Percentiles rank a stretch among this genome's conserved stretches.
phyloP scores from a whole-genome alignment of 2,113 vertebrate genomes.

The Cryptomyrus ogoouensis region DNA sequence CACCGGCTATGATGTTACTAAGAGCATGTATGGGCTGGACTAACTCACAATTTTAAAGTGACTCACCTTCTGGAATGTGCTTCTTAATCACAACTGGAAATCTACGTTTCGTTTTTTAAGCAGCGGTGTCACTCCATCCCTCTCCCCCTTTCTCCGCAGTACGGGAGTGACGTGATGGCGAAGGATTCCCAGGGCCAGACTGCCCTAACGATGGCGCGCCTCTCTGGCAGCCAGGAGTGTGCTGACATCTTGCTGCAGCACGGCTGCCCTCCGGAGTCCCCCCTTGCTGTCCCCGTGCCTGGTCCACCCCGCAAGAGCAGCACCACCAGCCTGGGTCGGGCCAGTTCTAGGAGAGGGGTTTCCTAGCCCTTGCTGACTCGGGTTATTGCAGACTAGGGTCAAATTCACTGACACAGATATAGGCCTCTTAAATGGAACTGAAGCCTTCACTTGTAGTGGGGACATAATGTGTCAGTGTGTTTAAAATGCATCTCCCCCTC shows the following conservation, averaged over 20 bases:
- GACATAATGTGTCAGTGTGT: neutral
- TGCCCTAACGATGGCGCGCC: slow-evolving; percentile 70
- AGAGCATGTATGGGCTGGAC: neutral
- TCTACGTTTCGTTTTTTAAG: neutral
- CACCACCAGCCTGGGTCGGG: slow-evolving; percentile 76
- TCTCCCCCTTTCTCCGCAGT: neutral
- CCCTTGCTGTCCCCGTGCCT: slow-evolving; percentile 66
- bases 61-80: neutral
- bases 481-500: slow-evolving; percentile 1
- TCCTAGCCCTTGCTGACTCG: slow-evolving; percentile 41
- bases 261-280: slow-evolving; percentile 73
- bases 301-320: slow-evolving; percentile 77
- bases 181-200: slow-evolving; percentile 76
- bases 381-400: neutral
- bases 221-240: slow-evolving; percentile 77
- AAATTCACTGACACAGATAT: neutral
- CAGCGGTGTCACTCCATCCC: neutral
- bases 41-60: neutral
- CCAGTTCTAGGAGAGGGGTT: slow-evolving; percentile 65
- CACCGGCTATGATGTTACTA: neutral
- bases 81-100: neutral
- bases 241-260: slow-evolving; percentile 81
- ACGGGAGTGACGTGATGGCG: slow-evolving; percentile 49
- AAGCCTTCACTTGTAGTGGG: neutral
- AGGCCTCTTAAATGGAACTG: neutral